Percentiles rank a stretch among this genome's conserved stretches.
These are phyloP conservation scores for Chiloscyllium plagiosum DNA, from an alignment of 2,113 vertebrate genomes.

Conservation along the genomic window DNA sequence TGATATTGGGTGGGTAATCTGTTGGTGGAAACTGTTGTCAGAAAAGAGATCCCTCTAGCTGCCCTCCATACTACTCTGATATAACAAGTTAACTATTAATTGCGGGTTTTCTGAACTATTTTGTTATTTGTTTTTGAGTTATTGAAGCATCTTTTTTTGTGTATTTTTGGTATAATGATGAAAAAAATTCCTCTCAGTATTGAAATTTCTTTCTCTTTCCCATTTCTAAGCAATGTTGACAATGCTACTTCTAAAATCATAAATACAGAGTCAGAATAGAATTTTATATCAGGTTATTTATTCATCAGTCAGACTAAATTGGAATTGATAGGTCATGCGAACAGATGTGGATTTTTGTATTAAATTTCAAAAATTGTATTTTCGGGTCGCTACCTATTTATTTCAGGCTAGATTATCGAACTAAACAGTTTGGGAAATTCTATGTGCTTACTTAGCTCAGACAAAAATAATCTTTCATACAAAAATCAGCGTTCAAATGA, in stretches of 20 bases:
- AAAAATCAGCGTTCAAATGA: neutral
- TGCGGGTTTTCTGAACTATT: neutral
- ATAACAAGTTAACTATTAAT: neutral
- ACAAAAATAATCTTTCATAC: neutral
- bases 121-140: neutral
- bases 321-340: constrained; percentile 42
- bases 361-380: constrained; percentile 24
- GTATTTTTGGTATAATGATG: neutral
- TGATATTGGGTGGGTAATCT: neutral
- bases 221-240: constrained; percentile 45
- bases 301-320: constrained; percentile 47
- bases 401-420: constrained; percentile 15
- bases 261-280: constrained; percentile 48
- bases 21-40: neutral
- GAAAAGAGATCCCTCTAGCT: neutral
- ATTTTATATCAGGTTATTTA: constrained; percentile 45
- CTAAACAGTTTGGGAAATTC: constrained; percentile 35
- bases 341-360: constrained; percentile 40
- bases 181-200: neutral
- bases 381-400: constrained; percentile 1
- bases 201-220: neutral
- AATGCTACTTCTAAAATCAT: constrained; percentile 57
- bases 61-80: neutral
- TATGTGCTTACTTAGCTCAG: neutral
- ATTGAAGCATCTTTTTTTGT: neutral